Percentiles rank a stretch among this genome's conserved stretches.
These are phyloP conservation scores for Ameiurus melas DNA, from an alignment of 2,113 vertebrate genomes.

Conservation along the genomic window DNA sequence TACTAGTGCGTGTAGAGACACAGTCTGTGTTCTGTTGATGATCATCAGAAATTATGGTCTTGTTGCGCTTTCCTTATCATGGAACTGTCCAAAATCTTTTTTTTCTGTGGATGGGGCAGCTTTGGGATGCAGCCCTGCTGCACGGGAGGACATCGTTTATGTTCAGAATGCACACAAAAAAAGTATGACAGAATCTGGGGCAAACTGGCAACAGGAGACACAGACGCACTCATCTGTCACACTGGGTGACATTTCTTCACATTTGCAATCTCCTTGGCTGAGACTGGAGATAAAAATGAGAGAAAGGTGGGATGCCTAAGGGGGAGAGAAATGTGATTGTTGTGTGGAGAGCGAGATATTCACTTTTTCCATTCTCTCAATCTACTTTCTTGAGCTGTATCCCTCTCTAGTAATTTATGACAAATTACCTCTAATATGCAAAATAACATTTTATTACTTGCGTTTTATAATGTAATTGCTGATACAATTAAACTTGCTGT, in stretches of 20 bases:
- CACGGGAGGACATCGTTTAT: slow-evolving; percentile 11
- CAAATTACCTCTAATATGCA: not conserved
- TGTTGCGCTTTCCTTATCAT: not conserved
- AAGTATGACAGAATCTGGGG: slow-evolving; percentile 58
- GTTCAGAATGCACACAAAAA: slow-evolving; percentile 31
- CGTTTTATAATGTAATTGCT: not conserved
- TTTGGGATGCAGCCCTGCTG: slow-evolving; percentile 25
- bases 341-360: slow-evolving; percentile 29
- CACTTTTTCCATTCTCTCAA: not conserved
- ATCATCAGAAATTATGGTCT: not conserved
- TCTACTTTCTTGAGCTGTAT: not conserved
- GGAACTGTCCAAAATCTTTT: slow-evolving; percentile 3
- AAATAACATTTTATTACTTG: not conserved
- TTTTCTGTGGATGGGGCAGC: not conserved
- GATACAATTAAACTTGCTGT: not conserved
- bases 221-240: slow-evolving; percentile 55
- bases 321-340: slow-evolving; percentile 53
- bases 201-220: slow-evolving; percentile 53
- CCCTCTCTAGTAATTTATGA: not conserved
- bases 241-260: slow-evolving; percentile 60
- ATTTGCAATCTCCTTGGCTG: slow-evolving; percentile 55
- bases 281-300: slow-evolving; percentile 58
- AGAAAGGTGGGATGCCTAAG: slow-evolving; percentile 53
- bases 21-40: not conserved
- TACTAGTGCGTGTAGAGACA: not conserved